Base-by-base conservation (phyloP, 2,113 vertebrate genomes). In the Uropsilus gracilis region DNA sequence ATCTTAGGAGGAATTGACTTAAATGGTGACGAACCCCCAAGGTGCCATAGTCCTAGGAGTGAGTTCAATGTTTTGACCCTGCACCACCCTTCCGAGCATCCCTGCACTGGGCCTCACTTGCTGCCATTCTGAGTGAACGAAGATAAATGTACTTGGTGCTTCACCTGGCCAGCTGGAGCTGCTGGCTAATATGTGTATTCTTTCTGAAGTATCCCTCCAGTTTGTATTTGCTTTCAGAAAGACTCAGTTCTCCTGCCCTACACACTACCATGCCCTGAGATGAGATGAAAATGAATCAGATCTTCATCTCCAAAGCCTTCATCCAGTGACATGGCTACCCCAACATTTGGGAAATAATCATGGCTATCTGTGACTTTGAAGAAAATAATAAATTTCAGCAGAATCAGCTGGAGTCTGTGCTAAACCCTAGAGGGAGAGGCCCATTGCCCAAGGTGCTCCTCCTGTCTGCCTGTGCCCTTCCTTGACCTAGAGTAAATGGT, bases 331-430 rank as follows among this genome's bases (percentile, higher is more conserved):
- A 26, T 61, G 66, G 48, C 17, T 78, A 22, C 17, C 32, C 42
- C 39, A n/a, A n/a, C 50, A 61, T 90, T 72, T 61, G 64, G 75
- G 53, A 93, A 94, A 63, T 48, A 82, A 83, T 82, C 53, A 39
- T 5, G 2, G 11, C 17, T 20, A 1, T 28, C 66, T 61, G 28
- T 18, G n/a, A 1, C 71, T 93, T 42, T 72, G 71, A 93, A 61
- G 53, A 75, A 57, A 73, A 88, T 61, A 30, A 64, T 39, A 37
- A 6, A 91, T 50, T 8, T 24, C 37, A 39, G 72, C 44, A 9
- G 88, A 80, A 42, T 46, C 44, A 76, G 20, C 59, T 34, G 7
- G 42, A 50, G n/a, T 53, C 87, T 61, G n/a, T 44, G 14, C 63
- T 89, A 63, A 72, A 76, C 22, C 44, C n/a, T 17, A 0, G 18